Base-by-base conservation (phyloP, 2,888 invertebrate genomes). In the Platycheirus rosarum region DNA sequence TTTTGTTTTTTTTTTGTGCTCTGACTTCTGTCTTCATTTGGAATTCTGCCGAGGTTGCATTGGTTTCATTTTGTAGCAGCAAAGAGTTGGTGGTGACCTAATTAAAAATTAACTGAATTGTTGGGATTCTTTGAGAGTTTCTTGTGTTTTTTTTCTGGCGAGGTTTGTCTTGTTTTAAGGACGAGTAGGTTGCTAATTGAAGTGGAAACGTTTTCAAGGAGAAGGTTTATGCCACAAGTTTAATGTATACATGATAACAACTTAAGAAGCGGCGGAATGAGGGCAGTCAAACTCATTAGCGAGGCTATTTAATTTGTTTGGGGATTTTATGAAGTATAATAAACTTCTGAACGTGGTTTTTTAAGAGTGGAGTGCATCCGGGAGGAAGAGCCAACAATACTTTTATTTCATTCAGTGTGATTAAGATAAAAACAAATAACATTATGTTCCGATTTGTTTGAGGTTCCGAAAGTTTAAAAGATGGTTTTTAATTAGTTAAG, bases 71-170 rank as follows among this genome's bases (percentile, higher is more conserved):
- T 40, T 40, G 20, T n/a, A 13, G n/a, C 2, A 18, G 42, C 16
- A 35, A 49, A 16, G 18, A 48, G 57, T 16, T 48, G 40, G 42
- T 32, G 51, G 29, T 77, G 77, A 71, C 77, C 77, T 71, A 65
- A 77, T 77, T 77, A 65, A 65, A 77, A 71, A 69, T 62, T 76
- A 51, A 75, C 53, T 37, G 11, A 55, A 62, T 55, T 66, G 48
- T 37, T 26, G 23, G 32, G 37, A 16, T 35, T 53, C 51, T 14
- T 23, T 26, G 20, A 2, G 13, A 14, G 40, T 29, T 40, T 35
- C 23, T 14, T 6, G 8, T 26, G 2, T 37, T 46, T 20, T 23
- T 7, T 16, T 53, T 66, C 29, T 13, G 8, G 5, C n/a, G 2
- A 32, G 4, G 4, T 8, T 29, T 18, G 2, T 9, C 11, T 9